Evolutionary conservation across 1,140 invertebrate genomes (phyloP).

Genomic region (Drosophila arawakana): DNA sequence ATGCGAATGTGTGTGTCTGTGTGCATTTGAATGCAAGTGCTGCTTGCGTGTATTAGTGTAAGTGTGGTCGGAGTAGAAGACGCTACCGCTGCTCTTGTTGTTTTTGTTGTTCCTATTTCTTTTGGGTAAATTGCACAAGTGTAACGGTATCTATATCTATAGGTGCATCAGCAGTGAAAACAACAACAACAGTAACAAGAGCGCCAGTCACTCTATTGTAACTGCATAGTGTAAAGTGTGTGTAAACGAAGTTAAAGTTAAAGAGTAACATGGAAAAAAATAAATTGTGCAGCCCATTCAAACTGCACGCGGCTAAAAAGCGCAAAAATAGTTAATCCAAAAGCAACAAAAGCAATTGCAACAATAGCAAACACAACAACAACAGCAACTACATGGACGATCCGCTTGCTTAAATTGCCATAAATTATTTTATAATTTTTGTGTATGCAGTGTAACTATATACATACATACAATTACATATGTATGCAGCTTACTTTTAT

Average conservation of each 20-base stretch:
- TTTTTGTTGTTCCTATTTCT: slow-evolving; percentile 50
- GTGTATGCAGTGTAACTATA: slow-evolving; percentile 41
- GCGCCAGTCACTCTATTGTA: slow-evolving; percentile 34
- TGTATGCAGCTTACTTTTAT: slow-evolving; percentile 9
- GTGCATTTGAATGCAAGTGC: slow-evolving; percentile 17
- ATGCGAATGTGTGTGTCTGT: neutral
- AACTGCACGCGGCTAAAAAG: slow-evolving; percentile 58
- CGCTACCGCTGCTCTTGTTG: slow-evolving; percentile 30
- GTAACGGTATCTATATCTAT: slow-evolving; percentile 72
- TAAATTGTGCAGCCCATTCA: slow-evolving; percentile 72
- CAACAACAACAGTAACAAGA: slow-evolving; percentile 41
- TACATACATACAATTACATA: slow-evolving; percentile 4
- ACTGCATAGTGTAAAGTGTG: slow-evolving; percentile 56
- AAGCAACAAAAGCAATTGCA: slow-evolving; percentile 40
- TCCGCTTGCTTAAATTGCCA: slow-evolving; percentile 66
- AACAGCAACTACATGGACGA: slow-evolving; percentile 34
- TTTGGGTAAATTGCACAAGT: slow-evolving; percentile 78
- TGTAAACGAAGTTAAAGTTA: slow-evolving; percentile 52
- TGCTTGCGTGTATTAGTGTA: slow-evolving; percentile 48
- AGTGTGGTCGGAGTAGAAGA: slow-evolving; percentile 62
- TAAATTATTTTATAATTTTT: slow-evolving; percentile 74
- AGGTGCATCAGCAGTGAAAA: slow-evolving; percentile 59
- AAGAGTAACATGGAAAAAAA: slow-evolving; percentile 50
- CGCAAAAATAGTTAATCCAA: slow-evolving; percentile 27
- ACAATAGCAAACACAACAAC: slow-evolving; percentile 21